Conservation (phyloP, 2,797 vertebrate species). For the Cercopithecus neglectus region DNA sequence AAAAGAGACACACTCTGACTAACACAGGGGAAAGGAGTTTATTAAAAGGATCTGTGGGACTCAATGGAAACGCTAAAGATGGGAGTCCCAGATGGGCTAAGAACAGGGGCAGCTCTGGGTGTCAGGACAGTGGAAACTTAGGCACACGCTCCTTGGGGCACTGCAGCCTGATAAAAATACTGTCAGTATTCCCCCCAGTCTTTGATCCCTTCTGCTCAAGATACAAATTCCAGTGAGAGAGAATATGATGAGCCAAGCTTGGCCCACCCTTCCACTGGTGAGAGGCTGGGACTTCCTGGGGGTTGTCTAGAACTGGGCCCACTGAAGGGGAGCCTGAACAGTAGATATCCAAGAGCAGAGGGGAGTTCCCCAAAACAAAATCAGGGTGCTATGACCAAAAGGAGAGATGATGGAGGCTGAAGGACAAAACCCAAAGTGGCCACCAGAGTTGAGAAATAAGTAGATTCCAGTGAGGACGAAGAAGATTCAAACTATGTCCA, state of each 20-base stretch:
- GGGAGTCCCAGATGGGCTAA: neutral
- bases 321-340: neutral
- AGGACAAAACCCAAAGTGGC: neutral
- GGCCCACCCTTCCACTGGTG: neutral
- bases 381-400: neutral
- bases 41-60: neutral
- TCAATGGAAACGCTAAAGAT: neutral
- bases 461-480: neutral
- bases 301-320: neutral
- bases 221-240: neutral
- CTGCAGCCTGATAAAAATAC: neutral
- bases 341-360: neutral
- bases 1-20: neutral
- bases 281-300: rapidly evolving
- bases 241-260: neutral
- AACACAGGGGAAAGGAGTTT: neutral
- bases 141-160: neutral
- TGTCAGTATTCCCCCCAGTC: rapidly evolving
- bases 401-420: neutral
- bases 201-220: neutral
- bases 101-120: neutral
- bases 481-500: neutral
- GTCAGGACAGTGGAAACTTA: neutral
- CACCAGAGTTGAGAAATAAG: neutral
- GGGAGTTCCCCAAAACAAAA: no score